Evolutionary conservation across 2,113 vertebrate genomes (phyloP).

Genomic region (Lophura nycthemera): DNA sequence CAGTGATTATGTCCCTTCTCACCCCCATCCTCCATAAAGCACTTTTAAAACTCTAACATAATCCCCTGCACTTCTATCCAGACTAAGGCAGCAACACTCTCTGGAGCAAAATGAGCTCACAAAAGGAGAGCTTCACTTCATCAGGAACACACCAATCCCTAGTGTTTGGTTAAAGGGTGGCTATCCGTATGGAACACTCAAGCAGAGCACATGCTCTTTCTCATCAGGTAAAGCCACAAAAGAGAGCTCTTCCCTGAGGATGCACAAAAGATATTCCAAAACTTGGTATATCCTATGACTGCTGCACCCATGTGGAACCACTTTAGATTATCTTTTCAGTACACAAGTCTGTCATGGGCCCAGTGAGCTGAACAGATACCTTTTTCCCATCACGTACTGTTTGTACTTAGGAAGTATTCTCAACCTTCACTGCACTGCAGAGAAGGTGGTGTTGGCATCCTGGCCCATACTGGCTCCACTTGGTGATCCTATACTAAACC

Average conservation of each 20-base stretch:
- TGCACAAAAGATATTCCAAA: background rate
- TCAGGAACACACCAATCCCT: background rate
- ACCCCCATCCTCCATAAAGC: constrained; percentile 29
- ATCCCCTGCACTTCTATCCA: constrained; percentile 11
- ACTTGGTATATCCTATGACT: background rate
- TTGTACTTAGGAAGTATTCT: background rate
- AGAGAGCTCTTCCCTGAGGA: background rate
- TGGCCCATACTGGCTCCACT: background rate
- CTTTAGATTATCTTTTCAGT: background rate
- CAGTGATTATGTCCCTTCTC: background rate
- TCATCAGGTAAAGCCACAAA: background rate
- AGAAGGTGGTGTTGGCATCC: background rate
- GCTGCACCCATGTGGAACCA: background rate
- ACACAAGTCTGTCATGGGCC: background rate
- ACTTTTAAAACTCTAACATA: background rate
- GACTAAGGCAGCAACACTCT: background rate
- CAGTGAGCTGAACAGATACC: background rate
- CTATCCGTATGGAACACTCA: background rate
- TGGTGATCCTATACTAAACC: background rate
- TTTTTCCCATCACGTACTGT: background rate
- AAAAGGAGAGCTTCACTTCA: background rate
- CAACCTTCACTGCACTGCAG: background rate
- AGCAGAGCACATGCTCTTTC: background rate
- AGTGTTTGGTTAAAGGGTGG: rapidly evolving
- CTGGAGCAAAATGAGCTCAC: background rate